Evolutionary conservation across 1,140 invertebrate species (phyloP).

Genomic region (Heterodera schachtii): DNA sequence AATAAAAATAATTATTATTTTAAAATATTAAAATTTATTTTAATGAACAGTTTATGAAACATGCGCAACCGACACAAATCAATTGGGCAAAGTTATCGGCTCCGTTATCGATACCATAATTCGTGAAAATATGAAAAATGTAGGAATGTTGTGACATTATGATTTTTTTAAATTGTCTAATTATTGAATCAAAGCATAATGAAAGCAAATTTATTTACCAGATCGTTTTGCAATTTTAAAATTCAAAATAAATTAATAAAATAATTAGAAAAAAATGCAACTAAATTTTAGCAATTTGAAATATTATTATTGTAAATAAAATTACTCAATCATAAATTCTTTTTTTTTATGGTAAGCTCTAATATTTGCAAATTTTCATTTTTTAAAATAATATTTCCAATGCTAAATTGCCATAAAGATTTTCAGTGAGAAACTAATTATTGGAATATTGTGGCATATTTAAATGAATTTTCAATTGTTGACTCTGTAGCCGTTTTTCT

Average conservation of each 20-base stretch:
- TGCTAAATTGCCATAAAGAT: too few species aligned
- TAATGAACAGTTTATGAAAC: conserved; percentile 9
- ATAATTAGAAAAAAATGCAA: too few species aligned
- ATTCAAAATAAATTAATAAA: too few species aligned
- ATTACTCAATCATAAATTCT: too few species aligned
- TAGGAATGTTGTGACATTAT: conserved; percentile 45
- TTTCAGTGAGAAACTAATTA: background rate
- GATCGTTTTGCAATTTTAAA: too few species aligned
- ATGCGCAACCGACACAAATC: conserved; percentile 37
- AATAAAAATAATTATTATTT: background rate
- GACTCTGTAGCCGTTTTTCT: background rate
- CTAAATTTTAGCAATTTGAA: too few species aligned
- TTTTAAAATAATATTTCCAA: too few species aligned
- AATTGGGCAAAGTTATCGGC: conserved; percentile 20
- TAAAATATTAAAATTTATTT: too few species aligned
- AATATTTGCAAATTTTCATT: too few species aligned
- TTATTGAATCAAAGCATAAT: background rate
- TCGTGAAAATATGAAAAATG: conserved; percentile 49
- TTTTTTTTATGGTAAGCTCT: too few species aligned
- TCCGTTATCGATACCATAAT: conserved; percentile 51
- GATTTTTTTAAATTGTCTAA: background rate
- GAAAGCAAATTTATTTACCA: too few species aligned
- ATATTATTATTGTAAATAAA: too few species aligned
- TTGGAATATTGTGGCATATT: background rate
- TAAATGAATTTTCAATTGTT: background rate